phyloP scores from a whole-genome alignment of 2,113 vertebrate genomes.

The Istiophorus platypterus region DNA sequence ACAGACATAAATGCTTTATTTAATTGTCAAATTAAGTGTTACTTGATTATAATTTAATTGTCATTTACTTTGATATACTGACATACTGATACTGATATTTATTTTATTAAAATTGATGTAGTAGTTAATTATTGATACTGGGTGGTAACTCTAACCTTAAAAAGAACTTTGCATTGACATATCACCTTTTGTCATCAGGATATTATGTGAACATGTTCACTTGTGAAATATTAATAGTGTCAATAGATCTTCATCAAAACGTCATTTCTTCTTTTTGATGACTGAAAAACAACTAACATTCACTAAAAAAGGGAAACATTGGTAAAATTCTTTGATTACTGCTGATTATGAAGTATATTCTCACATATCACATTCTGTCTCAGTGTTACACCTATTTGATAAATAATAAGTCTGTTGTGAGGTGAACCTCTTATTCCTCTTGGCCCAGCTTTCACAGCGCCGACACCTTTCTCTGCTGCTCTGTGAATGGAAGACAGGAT shows the following conservation, averaged over 20 bases:
- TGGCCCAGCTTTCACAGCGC: not conserved
- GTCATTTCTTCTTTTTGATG: not conserved
- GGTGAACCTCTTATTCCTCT: conserved; percentile 20
- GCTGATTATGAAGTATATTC: not conserved
- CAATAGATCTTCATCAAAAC: not conserved
- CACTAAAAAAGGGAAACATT: not conserved
- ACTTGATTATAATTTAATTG: no score
- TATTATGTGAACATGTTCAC: not conserved
- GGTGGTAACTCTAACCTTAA: not conserved
- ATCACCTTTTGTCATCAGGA: not conserved
- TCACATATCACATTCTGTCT: not conserved
- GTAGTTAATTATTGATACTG: not conserved
- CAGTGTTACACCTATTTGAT: conserved; percentile 26
- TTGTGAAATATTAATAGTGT: not conserved
- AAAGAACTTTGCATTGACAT: not conserved
- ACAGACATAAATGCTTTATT: not conserved
- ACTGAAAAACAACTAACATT: not conserved
- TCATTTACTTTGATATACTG: no score
- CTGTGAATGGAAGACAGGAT: conserved; percentile 29
- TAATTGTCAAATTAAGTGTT: no score
- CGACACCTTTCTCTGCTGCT: conserved; percentile 43
- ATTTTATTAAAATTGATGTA: not conserved
- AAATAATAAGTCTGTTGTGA: conserved; percentile 30
- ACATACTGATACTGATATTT: no score
- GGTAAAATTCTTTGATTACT: not conserved